A percentile compares a stretch with the other conserved stretches of the same genome.
phyloP scores from a whole-genome alignment of 2,113 vertebrate genomes.

The Colossoma macropomum region DNA sequence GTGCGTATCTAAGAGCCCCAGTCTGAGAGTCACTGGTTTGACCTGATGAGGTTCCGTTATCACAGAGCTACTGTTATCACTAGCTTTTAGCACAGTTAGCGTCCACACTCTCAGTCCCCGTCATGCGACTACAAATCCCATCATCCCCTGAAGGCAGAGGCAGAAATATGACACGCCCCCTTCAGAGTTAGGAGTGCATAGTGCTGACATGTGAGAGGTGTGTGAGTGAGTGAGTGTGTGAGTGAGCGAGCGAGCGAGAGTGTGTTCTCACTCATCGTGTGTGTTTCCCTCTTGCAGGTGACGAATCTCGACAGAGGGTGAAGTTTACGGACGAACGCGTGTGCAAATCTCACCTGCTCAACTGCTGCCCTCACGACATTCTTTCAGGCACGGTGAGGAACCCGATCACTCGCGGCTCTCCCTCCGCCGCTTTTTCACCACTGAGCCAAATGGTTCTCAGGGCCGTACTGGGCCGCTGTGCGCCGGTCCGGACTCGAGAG shows the following conservation, averaged over 20 bases:
- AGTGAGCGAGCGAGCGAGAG: conserved; percentile 33
- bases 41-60: background rate
- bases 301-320: conserved; percentile 98
- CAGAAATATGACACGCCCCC: conserved; percentile 24
- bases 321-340: conserved; percentile 98
- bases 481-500: too few species aligned
- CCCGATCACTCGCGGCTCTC: too few species aligned
- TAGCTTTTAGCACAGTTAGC: conserved; percentile 1
- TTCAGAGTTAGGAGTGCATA: conserved; percentile 34
- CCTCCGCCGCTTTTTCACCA: too few species aligned
- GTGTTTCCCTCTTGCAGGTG: conserved; percentile 93
- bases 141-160: conserved; percentile 27
- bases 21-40: too few species aligned
- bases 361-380: conserved; percentile 99
- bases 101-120: conserved; percentile 29
- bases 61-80: background rate
- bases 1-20: too few species aligned
- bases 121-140: conserved; percentile 4
- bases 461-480: too few species aligned
- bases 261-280: conserved; percentile 70
- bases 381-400: conserved; percentile 95
- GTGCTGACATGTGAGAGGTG: conserved; percentile 15
- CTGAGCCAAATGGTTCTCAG: too few species aligned
- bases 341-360: conserved; percentile 99
- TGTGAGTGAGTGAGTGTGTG: conserved; percentile 16